Conservation (phyloP, 1,140 invertebrate species). For the Orius insidiosus region DNA sequence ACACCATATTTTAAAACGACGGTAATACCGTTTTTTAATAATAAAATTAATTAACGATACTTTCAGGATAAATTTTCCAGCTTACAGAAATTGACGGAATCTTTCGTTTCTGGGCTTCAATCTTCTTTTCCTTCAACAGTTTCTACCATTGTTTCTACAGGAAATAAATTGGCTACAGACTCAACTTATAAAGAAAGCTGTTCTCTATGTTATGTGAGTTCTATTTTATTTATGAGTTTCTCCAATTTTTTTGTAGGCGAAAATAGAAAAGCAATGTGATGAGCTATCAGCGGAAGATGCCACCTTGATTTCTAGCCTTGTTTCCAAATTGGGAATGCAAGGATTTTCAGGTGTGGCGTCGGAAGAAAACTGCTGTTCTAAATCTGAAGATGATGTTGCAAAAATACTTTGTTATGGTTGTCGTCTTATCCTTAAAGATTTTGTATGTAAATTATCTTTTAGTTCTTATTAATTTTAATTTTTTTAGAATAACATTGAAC, state of each 20-base stretch:
- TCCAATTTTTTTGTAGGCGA: not conserved
- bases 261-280: not conserved
- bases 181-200: constrained; percentile 11
- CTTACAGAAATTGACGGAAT: constrained; percentile 45
- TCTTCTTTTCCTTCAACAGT: constrained; percentile 55
- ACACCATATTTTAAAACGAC: constrained; percentile 27
- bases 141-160: constrained; percentile 57
- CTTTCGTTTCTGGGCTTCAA: constrained; percentile 52
- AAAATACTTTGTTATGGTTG: not conserved
- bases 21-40: constrained; percentile 20
- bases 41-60: not conserved
- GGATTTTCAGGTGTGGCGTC: not conserved
- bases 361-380: not conserved
- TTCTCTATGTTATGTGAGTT: constrained; percentile 17
- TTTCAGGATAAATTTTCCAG: constrained; percentile 24
- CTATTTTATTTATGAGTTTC: no score
- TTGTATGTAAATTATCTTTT: not conserved
- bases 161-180: constrained; percentile 39
- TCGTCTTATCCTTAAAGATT: not conserved
- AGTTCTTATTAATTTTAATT: no score
- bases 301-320: not conserved
- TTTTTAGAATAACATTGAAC: no score
- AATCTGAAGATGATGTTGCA: not conserved
- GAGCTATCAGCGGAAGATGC: not conserved
- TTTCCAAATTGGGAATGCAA: not conserved